Conservation (phyloP, 2,888 invertebrate species). For the Apamea monoglypha region DNA sequence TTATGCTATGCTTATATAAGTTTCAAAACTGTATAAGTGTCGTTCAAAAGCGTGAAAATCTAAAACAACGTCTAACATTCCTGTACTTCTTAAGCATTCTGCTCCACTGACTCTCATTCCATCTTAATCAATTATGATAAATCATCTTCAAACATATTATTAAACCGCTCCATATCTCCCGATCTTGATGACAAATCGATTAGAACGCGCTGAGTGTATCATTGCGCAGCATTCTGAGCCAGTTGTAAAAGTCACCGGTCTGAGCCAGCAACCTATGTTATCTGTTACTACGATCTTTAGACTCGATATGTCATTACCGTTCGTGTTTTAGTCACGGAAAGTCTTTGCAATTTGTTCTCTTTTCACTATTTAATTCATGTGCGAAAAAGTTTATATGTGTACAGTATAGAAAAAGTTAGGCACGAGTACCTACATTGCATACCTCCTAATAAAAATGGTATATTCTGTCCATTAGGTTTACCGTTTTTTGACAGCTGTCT, state of each 20-base stretch:
- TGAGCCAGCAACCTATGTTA: constrained; percentile 58
- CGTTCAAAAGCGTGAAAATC: neutral
- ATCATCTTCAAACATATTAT: constrained; percentile 44
- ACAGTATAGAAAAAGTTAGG: neutral
- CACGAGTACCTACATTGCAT: neutral
- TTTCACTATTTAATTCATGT: neutral
- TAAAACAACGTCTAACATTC: neutral
- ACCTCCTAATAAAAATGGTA: neutral
- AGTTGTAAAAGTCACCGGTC: constrained; percentile 58
- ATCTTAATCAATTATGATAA: constrained; percentile 36
- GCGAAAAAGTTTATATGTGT: neutral
- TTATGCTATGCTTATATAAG: too few relatives aligned
- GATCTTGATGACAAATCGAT: constrained; percentile 62
- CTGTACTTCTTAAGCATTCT: neutral
- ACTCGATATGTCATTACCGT: constrained; percentile 49
- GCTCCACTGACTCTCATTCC: neutral
- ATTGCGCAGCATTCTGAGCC: constrained; percentile 50
- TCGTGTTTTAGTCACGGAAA: constrained; percentile 22
- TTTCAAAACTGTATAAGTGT: too few relatives aligned
- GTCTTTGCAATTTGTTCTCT: neutral
- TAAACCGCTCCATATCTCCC: constrained; percentile 24
- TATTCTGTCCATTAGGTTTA: too few relatives aligned
- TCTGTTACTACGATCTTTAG: constrained; percentile 43
- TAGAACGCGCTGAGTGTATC: constrained; percentile 48
- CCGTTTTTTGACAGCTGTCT: too few relatives aligned